A percentile compares a stretch with the other conserved stretches of the same genome.
Conservation (phyloP, 2,113 vertebrate species). For the Oryzias celebensis region DNA sequence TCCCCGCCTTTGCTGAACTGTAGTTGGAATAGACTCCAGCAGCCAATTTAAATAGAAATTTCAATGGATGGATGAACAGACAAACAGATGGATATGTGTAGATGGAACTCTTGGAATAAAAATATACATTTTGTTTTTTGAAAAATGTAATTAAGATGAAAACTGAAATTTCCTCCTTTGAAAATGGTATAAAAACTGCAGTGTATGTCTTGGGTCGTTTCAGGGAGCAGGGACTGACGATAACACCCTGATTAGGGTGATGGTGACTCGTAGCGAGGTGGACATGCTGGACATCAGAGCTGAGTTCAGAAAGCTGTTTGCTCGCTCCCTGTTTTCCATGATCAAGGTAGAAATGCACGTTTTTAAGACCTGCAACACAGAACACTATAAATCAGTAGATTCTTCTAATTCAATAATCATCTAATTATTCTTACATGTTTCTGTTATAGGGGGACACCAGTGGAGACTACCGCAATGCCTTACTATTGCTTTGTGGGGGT, state of each 20-base stretch:
- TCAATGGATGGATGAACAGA: too few relatives aligned
- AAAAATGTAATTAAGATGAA: too few relatives aligned
- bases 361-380: neutral
- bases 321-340: slow-evolving; percentile 81
- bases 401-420: too few relatives aligned
- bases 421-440: slow-evolving; percentile 9
- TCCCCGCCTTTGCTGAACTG: too few relatives aligned
- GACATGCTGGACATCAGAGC: slow-evolving; percentile 88
- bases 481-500: slow-evolving; percentile 88
- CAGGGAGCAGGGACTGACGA: slow-evolving; percentile 93
- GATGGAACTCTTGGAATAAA: too few relatives aligned
- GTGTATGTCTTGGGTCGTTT: neutral
- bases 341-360: slow-evolving; percentile 62
- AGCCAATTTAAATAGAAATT: too few relatives aligned
- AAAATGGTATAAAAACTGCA: neutral
- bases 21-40: too few relatives aligned
- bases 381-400: neutral
- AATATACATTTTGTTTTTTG: too few relatives aligned
- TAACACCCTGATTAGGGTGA: slow-evolving; percentile 86
- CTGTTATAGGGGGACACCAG: slow-evolving; percentile 84
- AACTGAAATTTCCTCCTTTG: too few relatives aligned
- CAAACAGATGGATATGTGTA: too few relatives aligned
- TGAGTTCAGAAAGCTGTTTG: slow-evolving; percentile 84
- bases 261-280: slow-evolving; percentile 89
- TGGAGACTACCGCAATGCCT: slow-evolving; percentile 88